Evolutionary conservation across 2,113 vertebrate genomes (phyloP).

Genomic region (Tragelaphus buxtoni): DNA sequence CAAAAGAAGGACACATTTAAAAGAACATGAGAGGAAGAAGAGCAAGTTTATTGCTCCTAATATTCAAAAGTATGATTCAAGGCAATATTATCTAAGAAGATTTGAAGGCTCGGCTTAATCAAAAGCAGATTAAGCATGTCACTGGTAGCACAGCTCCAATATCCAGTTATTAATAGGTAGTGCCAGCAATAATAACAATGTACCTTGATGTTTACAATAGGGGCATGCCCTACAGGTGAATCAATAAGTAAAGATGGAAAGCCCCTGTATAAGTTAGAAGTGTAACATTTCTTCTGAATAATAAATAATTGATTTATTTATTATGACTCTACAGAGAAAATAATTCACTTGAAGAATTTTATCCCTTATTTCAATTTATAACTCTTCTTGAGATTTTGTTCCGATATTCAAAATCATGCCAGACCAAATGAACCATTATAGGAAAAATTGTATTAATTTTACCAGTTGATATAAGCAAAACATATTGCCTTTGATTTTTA

Average conservation of each 20-base stretch:
- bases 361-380: conserved; percentile 43
- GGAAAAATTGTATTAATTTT: conserved; percentile 59
- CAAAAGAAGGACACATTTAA: not conserved
- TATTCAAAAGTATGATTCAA: conserved; percentile 47
- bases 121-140: conserved; percentile 65
- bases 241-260: conserved; percentile 38
- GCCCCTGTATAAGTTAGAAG: conserved; percentile 41
- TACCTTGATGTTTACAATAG: conserved; percentile 37
- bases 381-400: conserved; percentile 42
- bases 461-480: conserved; percentile 57
- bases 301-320: conserved; percentile 25
- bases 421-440: conserved; percentile 44
- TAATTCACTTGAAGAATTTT: conserved; percentile 49
- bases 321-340: conserved; percentile 47
- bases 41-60: not conserved
- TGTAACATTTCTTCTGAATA: conserved; percentile 56
- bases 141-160: conserved; percentile 5
- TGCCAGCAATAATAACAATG: conserved; percentile 29
- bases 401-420: conserved; percentile 32
- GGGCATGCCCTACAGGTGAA: conserved; percentile 21
- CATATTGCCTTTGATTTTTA: conserved; percentile 69
- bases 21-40: not conserved
- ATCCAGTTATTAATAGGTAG: conserved; percentile 49
- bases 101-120: conserved; percentile 59
- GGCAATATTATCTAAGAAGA: conserved; percentile 46